Base-by-base conservation (phyloP, 2,113 vertebrate genomes). In the Corythoichthys intestinalis region DNA sequence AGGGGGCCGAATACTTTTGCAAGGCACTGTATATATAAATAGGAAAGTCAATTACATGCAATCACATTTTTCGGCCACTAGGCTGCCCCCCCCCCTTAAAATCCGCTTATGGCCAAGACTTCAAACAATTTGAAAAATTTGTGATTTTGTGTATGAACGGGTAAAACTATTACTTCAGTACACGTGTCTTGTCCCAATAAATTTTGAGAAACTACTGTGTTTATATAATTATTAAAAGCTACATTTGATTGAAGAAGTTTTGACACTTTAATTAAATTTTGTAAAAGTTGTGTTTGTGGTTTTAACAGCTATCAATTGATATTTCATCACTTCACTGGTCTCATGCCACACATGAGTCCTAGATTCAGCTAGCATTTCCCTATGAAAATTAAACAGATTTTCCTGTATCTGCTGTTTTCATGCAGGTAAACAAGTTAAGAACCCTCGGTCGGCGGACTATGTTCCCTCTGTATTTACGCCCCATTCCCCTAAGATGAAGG, bases 361-460 rank as follows among this genome's bases (percentile, higher is more conserved):
- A 15, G 48, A 50, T 13, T 2, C 3, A 14, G 13, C 17, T 44
- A 44, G 15, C 17, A 15, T 65, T 50, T 65, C 17, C 14, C 37
- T 65, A 3, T 17, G 4, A n/a, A 47, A 50, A 38, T 3, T 11
- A 10, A 28, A 65, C 10, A 8, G 6, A 50, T 65, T 49, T 50
- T 50, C 7, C 35, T 66, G 35, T 38, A 44, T 66, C 11, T 39
- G 11, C 12, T 54, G 4, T 71, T 8, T 17, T 15, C 68, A 39
- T 72, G 13, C 78, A 92, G 90, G 90, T 86, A 92, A 91, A 83
- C 91, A 93, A 84, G 89, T 91, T 68, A 91, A 91, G 85, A 93
- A 91, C 69, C 91, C 90, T 0, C 82, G 87, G 61, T 92, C 91
- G 0, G 84, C 90, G 15, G 91, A 93, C 70, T 93, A 90, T 79